These are phyloP conservation scores for Theocolax elegans DNA, from an alignment of 1,140 invertebrate genomes.

Conservation along the genomic window DNA sequence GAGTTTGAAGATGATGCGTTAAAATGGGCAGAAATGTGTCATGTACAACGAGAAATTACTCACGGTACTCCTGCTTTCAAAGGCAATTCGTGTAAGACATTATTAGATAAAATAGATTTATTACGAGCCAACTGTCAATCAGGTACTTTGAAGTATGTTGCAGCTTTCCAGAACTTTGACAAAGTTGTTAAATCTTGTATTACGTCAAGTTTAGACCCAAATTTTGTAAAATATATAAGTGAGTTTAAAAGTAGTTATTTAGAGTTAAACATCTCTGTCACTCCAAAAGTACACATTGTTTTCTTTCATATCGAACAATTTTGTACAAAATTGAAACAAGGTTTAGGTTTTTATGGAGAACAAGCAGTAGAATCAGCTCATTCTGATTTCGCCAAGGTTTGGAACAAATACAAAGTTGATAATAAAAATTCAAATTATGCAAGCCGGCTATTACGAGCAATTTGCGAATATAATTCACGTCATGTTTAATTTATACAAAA, in stretches of 20 bases:
- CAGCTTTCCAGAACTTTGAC: slow-evolving; percentile 14
- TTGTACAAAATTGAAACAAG: neutral
- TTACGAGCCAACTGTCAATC: neutral
- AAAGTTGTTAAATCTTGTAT: slow-evolving; percentile 26
- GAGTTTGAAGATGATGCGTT: slow-evolving; percentile 20
- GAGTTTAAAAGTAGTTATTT: slow-evolving; percentile 21
- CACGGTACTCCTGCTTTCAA: slow-evolving; percentile 26
- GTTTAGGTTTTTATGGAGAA: neutral
- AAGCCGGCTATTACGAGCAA: too few species aligned
- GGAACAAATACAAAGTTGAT: neutral
- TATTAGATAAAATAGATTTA: slow-evolving; percentile 27
- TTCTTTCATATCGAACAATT: slow-evolving; percentile 26
- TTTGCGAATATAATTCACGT: too few species aligned
- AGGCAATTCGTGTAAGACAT: slow-evolving; percentile 36
- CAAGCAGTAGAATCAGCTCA: slow-evolving; percentile 7
- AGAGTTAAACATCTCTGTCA: neutral
- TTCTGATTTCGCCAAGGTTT: neutral
- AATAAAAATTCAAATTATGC: too few species aligned
- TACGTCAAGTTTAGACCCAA: neutral
- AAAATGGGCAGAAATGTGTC: slow-evolving; percentile 26
- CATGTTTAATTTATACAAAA: too few species aligned
- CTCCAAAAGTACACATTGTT: slow-evolving; percentile 24
- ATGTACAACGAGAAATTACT: slow-evolving; percentile 23
- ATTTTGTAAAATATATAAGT: neutral
- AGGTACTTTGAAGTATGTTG: slow-evolving; percentile 14